Evolutionary conservation across 2,113 vertebrate species (phyloP).

Genomic region (Oplegnathus fasciatus): DNA sequence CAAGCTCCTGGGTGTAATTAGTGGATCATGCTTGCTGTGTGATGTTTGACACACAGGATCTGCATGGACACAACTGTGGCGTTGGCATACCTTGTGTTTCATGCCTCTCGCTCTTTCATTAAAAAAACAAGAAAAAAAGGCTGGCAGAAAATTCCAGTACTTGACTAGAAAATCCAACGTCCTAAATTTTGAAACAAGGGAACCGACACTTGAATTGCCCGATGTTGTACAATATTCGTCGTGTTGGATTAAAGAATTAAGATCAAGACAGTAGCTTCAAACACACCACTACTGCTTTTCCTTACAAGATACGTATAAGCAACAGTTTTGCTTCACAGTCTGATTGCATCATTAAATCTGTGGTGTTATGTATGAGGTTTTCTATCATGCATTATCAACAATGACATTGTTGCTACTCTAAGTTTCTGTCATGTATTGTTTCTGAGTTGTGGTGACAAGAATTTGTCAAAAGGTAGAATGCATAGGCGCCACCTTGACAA

Average conservation of each 20-base stretch:
- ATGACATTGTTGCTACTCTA: background rate
- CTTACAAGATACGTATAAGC: background rate
- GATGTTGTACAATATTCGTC: background rate
- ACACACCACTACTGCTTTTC: background rate
- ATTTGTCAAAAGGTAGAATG: background rate
- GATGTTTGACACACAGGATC: constrained; percentile 4
- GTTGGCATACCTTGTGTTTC: background rate
- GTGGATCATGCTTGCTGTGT: background rate
- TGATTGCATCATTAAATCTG: background rate
- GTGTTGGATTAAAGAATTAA: background rate
- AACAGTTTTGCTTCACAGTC: background rate
- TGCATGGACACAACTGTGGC: background rate
- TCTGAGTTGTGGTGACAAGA: background rate
- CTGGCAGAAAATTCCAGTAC: background rate
- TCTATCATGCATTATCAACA: background rate
- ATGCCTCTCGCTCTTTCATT: background rate
- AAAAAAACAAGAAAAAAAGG: background rate
- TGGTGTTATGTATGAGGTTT: background rate
- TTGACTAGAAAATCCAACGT: background rate
- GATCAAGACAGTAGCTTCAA: background rate
- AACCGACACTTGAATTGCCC: background rate
- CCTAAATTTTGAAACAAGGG: background rate
- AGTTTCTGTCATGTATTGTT: constrained; percentile 23
- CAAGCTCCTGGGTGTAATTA: background rate
- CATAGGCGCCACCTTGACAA: background rate